Conservation (phyloP, 2,797 vertebrate species). For the Lithobates sylvaticus region DNA sequence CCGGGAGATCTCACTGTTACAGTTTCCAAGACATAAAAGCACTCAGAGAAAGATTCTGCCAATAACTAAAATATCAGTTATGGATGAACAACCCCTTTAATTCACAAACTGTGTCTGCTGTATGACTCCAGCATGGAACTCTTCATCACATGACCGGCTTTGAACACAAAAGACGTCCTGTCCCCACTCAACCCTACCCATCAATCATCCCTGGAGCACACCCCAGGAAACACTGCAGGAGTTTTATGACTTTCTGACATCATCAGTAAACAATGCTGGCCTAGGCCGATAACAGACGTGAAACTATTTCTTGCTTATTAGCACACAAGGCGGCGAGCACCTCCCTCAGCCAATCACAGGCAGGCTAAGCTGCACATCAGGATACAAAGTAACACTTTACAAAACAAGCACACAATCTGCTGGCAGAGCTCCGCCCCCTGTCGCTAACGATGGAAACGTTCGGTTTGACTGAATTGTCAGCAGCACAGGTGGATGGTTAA, state of each 20-base stretch:
- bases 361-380: too few relatives aligned
- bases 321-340: too few relatives aligned
- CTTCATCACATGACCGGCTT: neutral
- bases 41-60: too few relatives aligned
- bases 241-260: neutral
- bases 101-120: too few relatives aligned
- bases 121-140: neutral
- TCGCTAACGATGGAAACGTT: neutral
- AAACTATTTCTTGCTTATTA: neutral
- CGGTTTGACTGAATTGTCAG: neutral
- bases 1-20: too few relatives aligned
- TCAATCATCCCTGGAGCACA: neutral
- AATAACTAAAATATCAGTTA: too few relatives aligned
- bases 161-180: neutral
- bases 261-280: too few relatives aligned
- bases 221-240: neutral
- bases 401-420: neutral
- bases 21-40: too few relatives aligned
- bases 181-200: neutral
- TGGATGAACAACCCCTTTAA: neutral
- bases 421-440: too few relatives aligned
- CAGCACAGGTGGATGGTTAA: constrained; percentile 9
- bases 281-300: neutral
- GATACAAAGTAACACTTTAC: neutral
- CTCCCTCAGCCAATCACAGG: neutral